phyloP scores from a whole-genome alignment of 2,888 invertebrate species.

The Lysandra bellargus region DNA sequence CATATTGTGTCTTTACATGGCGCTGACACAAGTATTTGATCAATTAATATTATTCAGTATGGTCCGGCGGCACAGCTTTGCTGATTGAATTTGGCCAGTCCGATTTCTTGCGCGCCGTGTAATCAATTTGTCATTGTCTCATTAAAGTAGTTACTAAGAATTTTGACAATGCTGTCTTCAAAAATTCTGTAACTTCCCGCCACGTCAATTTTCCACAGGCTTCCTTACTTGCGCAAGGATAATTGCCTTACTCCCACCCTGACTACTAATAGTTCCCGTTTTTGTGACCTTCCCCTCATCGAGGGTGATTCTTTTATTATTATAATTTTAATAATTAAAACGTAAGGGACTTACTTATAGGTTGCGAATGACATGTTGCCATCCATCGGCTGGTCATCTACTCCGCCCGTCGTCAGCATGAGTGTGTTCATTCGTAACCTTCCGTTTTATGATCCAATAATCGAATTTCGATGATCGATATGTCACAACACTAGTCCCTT shows the following conservation, averaged over 20 bases:
- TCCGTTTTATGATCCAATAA: conserved; percentile 43
- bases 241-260: not conserved
- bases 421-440: conserved; percentile 71
- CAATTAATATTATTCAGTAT: conserved; percentile 42
- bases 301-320: not conserved
- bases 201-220: not conserved
- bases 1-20: conserved; percentile 41
- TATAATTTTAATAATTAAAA: not conserved
- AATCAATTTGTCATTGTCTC: conserved; percentile 26
- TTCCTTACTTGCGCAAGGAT: not conserved
- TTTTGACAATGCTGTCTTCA: not conserved
- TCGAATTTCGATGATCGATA: conserved; percentile 35
- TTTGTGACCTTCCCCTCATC: not conserved
- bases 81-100: conserved; percentile 25
- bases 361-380: conserved; percentile 74
- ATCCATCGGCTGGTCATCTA: conserved; percentile 72
- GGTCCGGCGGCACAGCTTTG: conserved; percentile 33
- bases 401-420: conserved; percentile 73
- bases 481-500: conserved; percentile 59
- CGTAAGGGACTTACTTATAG: conserved; percentile 64
- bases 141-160: conserved; percentile 17
- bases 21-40: conserved; percentile 40
- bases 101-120: conserved; percentile 13
- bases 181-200: not conserved
- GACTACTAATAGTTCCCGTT: not conserved